Conservation (phyloP, 2,113 vertebrate genomes). For the Thunnus maccoyii region DNA sequence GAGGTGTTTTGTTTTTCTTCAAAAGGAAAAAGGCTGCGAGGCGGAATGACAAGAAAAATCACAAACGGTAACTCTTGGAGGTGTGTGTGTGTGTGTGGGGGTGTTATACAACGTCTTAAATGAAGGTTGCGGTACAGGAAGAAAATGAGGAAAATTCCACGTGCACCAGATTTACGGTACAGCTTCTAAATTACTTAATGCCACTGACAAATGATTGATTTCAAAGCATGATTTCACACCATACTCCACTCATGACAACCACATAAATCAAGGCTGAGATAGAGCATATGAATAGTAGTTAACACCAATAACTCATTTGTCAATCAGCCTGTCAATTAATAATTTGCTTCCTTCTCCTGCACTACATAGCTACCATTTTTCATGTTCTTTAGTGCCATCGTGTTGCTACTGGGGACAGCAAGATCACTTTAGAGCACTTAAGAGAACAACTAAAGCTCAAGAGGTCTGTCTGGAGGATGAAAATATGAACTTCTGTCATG, state of each 20-base stretch:
- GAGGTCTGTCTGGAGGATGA: too few relatives aligned
- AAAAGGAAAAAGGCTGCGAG: slow-evolving; percentile 46
- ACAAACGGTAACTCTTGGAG: slow-evolving; percentile 64
- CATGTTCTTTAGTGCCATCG: too few relatives aligned
- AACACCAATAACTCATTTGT: neutral
- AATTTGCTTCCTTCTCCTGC: neutral
- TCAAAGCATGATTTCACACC: neutral
- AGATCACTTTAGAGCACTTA: too few relatives aligned
- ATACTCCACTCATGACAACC: neutral
- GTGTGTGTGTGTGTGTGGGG: neutral
- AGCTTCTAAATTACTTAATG: neutral
- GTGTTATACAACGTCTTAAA: slow-evolving; percentile 5
- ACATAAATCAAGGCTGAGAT: too few relatives aligned
- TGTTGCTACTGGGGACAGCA: neutral
- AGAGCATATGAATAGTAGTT: neutral
- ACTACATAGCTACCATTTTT: neutral
- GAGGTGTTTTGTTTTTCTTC: slow-evolving; percentile 31
- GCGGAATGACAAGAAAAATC: slow-evolving; percentile 71
- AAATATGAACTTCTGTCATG: neutral
- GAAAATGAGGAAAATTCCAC: slow-evolving; percentile 11
- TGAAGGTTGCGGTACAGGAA: neutral
- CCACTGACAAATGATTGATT: slow-evolving; percentile 3
- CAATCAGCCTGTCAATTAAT: neutral
- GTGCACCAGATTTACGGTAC: neutral
- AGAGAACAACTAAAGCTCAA: too few relatives aligned